These are phyloP conservation scores for Gasterosteus nipponicus DNA, from an alignment of 2,113 vertebrate species.

Conservation along the genomic window DNA sequence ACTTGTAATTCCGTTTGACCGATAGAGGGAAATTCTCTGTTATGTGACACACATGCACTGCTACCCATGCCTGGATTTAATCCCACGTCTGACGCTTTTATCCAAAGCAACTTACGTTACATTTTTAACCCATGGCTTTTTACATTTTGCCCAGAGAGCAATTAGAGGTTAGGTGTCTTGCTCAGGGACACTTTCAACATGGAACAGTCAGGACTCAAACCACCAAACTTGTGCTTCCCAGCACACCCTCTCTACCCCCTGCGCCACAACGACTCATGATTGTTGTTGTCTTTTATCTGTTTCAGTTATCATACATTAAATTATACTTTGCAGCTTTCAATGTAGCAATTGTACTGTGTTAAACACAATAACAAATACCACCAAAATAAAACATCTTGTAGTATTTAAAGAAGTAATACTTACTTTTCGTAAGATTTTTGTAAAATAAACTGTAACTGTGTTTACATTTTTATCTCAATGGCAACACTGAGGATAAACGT, in stretches of 20 bases:
- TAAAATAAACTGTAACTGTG: not conserved
- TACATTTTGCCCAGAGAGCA: too few relatives aligned
- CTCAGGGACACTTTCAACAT: too few relatives aligned
- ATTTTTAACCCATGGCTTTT: too few relatives aligned
- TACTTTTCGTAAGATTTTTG: too few relatives aligned
- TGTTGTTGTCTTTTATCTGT: too few relatives aligned
- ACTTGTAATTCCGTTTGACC: constrained; percentile 54
- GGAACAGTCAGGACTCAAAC: too few relatives aligned
- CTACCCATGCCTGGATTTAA: constrained; percentile 46
- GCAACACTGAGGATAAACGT: not conserved
- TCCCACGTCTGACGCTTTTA: constrained; percentile 16
- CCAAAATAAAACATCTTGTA: not conserved
- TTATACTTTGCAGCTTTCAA: not conserved
- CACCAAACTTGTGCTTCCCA: too few relatives aligned
- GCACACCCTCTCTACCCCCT: too few relatives aligned
- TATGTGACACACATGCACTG: constrained; percentile 54
- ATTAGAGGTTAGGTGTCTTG: too few relatives aligned
- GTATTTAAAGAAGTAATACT: not conserved
- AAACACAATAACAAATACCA: not conserved
- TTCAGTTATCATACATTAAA: not conserved
- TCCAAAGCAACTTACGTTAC: not conserved
- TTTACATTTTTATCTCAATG: not conserved
- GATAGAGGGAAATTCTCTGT: constrained; percentile 53
- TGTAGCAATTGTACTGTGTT: not conserved
- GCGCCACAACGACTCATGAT: too few relatives aligned